Percentiles rank a stretch among this genome's conserved stretches.
Evolutionary conservation across 2,888 invertebrate genomes (phyloP).

Genomic region (Tuberolachnus salignus): DNA sequence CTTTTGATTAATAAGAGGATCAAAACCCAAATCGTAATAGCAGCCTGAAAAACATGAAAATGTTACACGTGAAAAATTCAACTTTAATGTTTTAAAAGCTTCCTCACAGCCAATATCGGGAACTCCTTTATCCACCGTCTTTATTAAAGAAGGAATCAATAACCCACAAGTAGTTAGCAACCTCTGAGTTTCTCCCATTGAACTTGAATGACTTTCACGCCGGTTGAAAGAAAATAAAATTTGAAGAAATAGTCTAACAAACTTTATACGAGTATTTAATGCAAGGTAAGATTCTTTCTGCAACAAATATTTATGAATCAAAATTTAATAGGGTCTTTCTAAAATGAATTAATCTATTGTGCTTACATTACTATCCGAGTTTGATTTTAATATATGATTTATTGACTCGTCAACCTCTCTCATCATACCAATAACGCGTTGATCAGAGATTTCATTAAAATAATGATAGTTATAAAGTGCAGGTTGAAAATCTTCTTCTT

Average conservation of each 20-base stretch:
- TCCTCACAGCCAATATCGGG: constrained; percentile 30
- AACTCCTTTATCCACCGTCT: constrained; percentile 54
- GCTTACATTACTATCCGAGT: constrained; percentile 40
- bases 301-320: constrained; percentile 58
- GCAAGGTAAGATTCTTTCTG: constrained; percentile 70
- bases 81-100: background rate
- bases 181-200: constrained; percentile 75
- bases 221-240: constrained; percentile 65
- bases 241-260: constrained; percentile 85
- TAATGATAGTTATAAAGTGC: constrained; percentile 88
- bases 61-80: background rate
- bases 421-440: constrained; percentile 79
- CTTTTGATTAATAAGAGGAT: constrained; percentile 93
- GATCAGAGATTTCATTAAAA: constrained; percentile 80
- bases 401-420: constrained; percentile 91
- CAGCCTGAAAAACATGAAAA: constrained; percentile 39
- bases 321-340: constrained; percentile 4
- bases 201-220: constrained; percentile 70
- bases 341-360: background rate
- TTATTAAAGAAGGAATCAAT: constrained; percentile 69
- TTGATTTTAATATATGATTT: constrained; percentile 60
- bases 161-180: constrained; percentile 81
- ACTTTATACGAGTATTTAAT: constrained; percentile 80
- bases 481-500: constrained; percentile 96
- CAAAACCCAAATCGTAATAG: constrained; percentile 78